Conservation (phyloP, 2,113 vertebrate species). For the Protobothrops mucrosquamatus region DNA sequence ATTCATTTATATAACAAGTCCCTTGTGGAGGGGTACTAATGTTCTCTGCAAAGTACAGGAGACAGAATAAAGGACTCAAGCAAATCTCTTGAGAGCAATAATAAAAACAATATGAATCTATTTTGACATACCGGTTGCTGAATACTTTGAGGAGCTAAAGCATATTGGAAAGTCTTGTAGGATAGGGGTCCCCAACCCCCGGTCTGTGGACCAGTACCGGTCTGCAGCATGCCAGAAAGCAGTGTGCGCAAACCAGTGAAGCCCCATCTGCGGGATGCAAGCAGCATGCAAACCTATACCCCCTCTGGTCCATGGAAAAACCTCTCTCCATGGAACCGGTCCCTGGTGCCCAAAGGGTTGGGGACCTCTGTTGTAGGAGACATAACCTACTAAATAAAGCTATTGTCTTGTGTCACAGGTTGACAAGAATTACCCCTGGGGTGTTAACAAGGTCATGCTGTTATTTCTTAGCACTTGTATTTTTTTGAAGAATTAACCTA, state of each 20-base stretch:
- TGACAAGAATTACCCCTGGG: background rate
- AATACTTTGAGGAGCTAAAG: accelerated
- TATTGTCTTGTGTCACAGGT: background rate
- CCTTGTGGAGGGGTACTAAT: background rate
- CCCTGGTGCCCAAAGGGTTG: too few species aligned
- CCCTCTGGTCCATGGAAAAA: too few species aligned
- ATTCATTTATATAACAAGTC: conserved; percentile 3
- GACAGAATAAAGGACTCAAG: background rate
- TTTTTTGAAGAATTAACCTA: background rate
- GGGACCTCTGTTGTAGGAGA: too few species aligned
- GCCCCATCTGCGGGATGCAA: too few species aligned
- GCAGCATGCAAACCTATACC: too few species aligned
- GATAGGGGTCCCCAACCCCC: too few species aligned
- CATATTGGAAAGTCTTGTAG: background rate
- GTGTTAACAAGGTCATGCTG: background rate
- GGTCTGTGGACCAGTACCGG: too few species aligned
- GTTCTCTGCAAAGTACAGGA: background rate
- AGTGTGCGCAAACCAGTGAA: too few species aligned
- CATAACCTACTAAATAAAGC: background rate
- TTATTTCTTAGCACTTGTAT: background rate
- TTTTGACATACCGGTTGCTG: background rate
- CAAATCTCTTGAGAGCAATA: background rate
- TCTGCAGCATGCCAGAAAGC: too few species aligned
- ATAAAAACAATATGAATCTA: background rate
- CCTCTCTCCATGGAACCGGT: too few species aligned